A percentile compares a stretch with the other conserved stretches of the same genome.
phyloP scores from a whole-genome alignment of 2,113 vertebrate genomes.

The Equus quagga region DNA sequence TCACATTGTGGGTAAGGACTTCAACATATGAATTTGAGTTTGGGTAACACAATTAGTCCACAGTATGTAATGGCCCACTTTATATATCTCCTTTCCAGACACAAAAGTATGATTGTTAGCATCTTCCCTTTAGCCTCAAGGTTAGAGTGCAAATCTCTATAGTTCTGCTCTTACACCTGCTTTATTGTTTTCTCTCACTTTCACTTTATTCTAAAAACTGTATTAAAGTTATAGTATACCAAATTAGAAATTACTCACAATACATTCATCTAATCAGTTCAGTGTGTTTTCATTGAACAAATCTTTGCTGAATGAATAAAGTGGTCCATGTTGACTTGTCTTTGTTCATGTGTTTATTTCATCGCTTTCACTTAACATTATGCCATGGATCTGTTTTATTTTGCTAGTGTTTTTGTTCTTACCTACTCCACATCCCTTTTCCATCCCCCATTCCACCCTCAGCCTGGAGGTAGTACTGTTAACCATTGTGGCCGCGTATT shows the following conservation, averaged over 20 bases:
- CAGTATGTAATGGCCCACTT: not conserved
- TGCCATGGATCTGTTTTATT: not conserved
- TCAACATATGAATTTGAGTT: not conserved
- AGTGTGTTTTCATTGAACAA: not conserved
- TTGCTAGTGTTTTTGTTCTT: not conserved
- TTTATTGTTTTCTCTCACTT: not conserved
- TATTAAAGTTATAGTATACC: not conserved
- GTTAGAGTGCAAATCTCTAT: not conserved
- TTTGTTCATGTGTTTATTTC: not conserved
- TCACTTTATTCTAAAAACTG: not conserved
- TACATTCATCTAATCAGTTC: not conserved
- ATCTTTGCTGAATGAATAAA: not conserved
- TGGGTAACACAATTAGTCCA: not conserved
- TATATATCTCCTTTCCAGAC: not conserved
- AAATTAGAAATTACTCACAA: not conserved
- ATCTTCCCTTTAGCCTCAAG: not conserved
- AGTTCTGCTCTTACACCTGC: not conserved
- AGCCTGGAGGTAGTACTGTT: not conserved
- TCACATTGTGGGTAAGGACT: not conserved
- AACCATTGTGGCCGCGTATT: not conserved
- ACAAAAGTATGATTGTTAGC: not conserved
- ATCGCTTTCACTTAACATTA: not conserved
- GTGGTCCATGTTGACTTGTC: not conserved
- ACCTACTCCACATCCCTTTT: not conserved
- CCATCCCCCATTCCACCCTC: too few species aligned